Conservation (phyloP, 1,140 invertebrate species). For the Nephotettix cincticeps region DNA sequence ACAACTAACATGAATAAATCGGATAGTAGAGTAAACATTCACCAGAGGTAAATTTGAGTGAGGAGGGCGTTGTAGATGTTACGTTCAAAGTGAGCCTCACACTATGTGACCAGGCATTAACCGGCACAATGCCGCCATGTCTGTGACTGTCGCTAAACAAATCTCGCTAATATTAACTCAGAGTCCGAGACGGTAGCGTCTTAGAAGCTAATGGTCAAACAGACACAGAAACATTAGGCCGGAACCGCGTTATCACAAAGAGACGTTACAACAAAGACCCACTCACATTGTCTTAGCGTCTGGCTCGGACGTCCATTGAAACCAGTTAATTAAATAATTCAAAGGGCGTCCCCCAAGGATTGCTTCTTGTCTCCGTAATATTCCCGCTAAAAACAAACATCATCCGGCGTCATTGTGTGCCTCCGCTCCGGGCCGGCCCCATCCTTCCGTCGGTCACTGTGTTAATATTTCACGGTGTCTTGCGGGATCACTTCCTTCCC, state of each 20-base stretch:
- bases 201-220: background rate
- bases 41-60: too few species aligned
- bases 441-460: constrained; percentile 5
- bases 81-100: too few species aligned
- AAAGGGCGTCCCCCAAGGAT: background rate
- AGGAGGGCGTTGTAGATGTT: too few species aligned
- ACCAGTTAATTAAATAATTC: constrained; percentile 30
- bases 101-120: too few species aligned
- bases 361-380: constrained; percentile 19
- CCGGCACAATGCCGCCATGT: too few species aligned
- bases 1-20: too few species aligned
- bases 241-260: background rate
- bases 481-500: background rate
- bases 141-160: too few species aligned
- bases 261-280: background rate
- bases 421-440: constrained; percentile 15
- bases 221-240: background rate
- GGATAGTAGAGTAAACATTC: too few species aligned
- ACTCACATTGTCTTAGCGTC: background rate
- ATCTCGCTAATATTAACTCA: too few species aligned
- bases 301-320: constrained; percentile 19
- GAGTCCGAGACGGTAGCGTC: background rate
- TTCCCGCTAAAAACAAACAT: constrained; percentile 27
- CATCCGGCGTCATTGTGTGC: constrained; percentile 9
- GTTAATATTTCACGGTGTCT: constrained; percentile 6